Base-by-base conservation (phyloP, 2,797 vertebrate species). In the Dipus sagitta region DNA sequence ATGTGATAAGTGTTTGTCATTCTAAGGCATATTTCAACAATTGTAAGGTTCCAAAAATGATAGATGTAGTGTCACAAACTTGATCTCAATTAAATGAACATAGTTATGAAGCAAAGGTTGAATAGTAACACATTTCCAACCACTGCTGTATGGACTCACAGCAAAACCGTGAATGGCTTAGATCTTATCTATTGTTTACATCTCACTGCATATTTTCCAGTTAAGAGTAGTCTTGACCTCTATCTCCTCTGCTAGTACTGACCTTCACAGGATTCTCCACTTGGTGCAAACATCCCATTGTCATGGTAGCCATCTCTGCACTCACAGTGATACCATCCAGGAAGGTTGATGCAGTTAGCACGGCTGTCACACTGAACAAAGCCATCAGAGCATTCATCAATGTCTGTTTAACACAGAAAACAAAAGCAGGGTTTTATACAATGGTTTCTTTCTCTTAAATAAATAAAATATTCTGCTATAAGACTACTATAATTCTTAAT, bases 321-420 rank as follows among this genome's bases (percentile, higher is more conserved):
- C 95, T 99, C 99, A 1, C 99, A 99, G 98, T 99, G 99, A 98
- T 99, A 99, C 99, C 99, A 99, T 32, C 99, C 99, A 17, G 99
- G 99, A 97, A 99, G 98, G 98, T 99, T 99, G 97, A 99, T 98
- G 98, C 99, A 99, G 98, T 98, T 99, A 96, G 99, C 99, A 96
- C 99, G 99, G 97, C 99, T 99, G 98, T 99, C 99, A 3, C 99
- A 99, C 97, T 99, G 99, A 96, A 99, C 99, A 96, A 99, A 99
- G 97, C 99, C 99, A 88, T 99, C 99, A 1, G 98, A 98, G 97
- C 99, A 99, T 98, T 99, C 99, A 82, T 99, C 99, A 83, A 99
- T 99, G 97, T 99, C 99, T 99, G 98, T 96, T 97, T 60, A 97
- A 77, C 3, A 93, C 92, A 83, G 92, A 95, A 96, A 97, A 93